Evolutionary conservation across 2,888 invertebrate species (phyloP), one percentile per base, ranked within the genome.

Genomic region (Ophion ellenae): DNA sequence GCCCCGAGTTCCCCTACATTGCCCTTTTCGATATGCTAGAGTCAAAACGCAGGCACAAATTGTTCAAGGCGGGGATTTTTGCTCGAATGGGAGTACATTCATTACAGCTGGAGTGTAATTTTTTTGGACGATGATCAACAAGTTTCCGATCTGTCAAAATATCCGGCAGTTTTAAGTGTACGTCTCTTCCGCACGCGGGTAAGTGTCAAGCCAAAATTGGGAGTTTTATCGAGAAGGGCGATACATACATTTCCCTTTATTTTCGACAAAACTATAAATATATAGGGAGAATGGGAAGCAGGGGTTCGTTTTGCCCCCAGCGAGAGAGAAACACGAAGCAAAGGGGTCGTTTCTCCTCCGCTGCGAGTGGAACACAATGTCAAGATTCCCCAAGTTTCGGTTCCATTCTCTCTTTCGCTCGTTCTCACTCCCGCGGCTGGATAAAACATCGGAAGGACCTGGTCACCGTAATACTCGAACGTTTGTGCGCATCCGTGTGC

Each of bases 341-440:
- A 57, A 45, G 64, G 73, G 74, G 40, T 73, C 66, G 53, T 59
- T 20, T 80, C 47, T 36, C 53, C 36, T 67, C 59, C 61, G 20
- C 45, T 14, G 32, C 32, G 64, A 32, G 32, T 67, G 59, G 28
- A 74, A 61, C 67, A 81, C 74, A 77, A 87, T 86, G 89, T 84
- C 82, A 63, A 82, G 85, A 85, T 85, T 80, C 84, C 71, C 76
- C 73, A 81, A 85, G 70, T 76, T 78, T 80, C 82, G 57, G 57
- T 78, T 80, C 28, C 17, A 45, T 78, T 80, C 28, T 40, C 17
- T 28, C 9, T 20, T 40, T 11, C 40, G n/a, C 57, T 59, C 28
- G 61, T 59, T 45, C 45, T 14, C 28, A 73, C 69, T 80, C 63
- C 59, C 57, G 20, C 32, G 53, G 53, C 67, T 76, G 57, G 63